Conservation (phyloP, 2,797 vertebrate genomes). For the Spondyliosoma cantharus region DNA sequence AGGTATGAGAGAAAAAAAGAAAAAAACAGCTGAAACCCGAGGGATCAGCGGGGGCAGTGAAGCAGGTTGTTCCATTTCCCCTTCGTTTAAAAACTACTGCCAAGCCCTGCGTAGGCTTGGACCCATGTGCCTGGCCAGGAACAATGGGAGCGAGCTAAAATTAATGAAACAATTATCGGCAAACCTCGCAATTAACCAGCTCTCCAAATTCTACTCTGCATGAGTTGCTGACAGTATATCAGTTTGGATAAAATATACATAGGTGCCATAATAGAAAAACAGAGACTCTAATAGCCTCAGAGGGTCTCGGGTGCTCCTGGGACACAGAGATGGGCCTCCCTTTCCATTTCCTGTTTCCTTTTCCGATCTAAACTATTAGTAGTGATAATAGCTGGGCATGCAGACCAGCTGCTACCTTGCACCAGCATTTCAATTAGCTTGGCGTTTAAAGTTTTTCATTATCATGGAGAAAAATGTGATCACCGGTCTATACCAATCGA, state of each 20-base stretch:
- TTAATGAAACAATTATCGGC: conserved; percentile 84
- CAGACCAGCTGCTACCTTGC: conserved; percentile 87
- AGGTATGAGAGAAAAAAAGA: conserved; percentile 68
- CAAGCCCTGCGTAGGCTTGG: conserved; percentile 63
- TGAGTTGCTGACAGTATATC: conserved; percentile 67
- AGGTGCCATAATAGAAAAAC: conserved; percentile 66
- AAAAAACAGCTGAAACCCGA: conserved; percentile 71
- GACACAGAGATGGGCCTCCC: conserved; percentile 49
- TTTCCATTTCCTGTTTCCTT: conserved; percentile 65
- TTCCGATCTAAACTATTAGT: conserved; percentile 86
- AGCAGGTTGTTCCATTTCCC: conserved; percentile 83
- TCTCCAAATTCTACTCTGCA: conserved; percentile 72
- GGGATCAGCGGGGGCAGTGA: conserved; percentile 80
- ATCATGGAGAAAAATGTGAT: conserved; percentile 80
- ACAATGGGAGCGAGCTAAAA: conserved; percentile 76
- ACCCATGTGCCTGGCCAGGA: conserved; percentile 68
- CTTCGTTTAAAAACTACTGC: conserved; percentile 76
- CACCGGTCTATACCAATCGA: conserved; percentile 79
- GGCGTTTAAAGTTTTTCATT: conserved; percentile 76
- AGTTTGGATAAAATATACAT: conserved; percentile 69
- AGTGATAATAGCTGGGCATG: conserved; percentile 84
- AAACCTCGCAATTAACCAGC: conserved; percentile 78
- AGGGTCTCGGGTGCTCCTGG: conserved; percentile 47
- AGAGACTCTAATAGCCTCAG: conserved; percentile 53
- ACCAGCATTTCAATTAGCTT: conserved; percentile 69